Evolutionary conservation across 1,140 invertebrate species (phyloP).

Genomic region (Colletes latitarsis): DNA sequence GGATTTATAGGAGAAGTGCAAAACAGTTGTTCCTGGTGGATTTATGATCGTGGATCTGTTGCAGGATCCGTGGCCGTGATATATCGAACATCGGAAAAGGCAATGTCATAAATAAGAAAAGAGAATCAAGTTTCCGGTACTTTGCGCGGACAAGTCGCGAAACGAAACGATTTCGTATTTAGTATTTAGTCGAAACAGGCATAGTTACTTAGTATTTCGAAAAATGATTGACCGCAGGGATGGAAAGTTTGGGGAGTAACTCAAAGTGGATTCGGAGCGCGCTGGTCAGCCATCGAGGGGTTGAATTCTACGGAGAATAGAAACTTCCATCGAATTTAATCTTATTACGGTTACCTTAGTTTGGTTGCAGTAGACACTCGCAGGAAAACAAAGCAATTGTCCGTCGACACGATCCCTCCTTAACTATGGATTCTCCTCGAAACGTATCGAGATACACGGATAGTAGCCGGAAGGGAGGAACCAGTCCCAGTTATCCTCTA

Average conservation of each 20-base stretch:
- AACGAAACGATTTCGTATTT: too few relatives aligned
- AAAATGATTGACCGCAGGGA: not conserved
- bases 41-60: conserved; percentile 33
- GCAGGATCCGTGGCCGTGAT: conserved; percentile 10
- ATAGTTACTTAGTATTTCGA: too few relatives aligned
- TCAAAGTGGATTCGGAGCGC: conserved; percentile 1
- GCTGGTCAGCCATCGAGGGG: not conserved
- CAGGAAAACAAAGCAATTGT: conserved; percentile 36
- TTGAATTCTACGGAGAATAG: conserved; percentile 14
- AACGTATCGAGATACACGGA: conserved; percentile 16
- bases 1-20: conserved; percentile 34
- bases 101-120: conserved; percentile 17
- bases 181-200: too few relatives aligned
- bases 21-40: conserved; percentile 37
- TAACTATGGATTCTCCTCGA: not conserved
- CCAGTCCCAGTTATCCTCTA: not conserved
- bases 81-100: conserved; percentile 6
- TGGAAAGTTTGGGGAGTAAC: not conserved
- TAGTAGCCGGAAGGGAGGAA: not conserved
- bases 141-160: not conserved
- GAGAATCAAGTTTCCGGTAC: not conserved
- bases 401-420: conserved; percentile 4
- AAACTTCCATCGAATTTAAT: conserved; percentile 42
- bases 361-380: conserved; percentile 2
- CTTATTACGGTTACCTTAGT: conserved; percentile 38